These are phyloP conservation scores for Lontra canadensis DNA, from an alignment of 2,113 vertebrate genomes.

Conservation along the genomic window DNA sequence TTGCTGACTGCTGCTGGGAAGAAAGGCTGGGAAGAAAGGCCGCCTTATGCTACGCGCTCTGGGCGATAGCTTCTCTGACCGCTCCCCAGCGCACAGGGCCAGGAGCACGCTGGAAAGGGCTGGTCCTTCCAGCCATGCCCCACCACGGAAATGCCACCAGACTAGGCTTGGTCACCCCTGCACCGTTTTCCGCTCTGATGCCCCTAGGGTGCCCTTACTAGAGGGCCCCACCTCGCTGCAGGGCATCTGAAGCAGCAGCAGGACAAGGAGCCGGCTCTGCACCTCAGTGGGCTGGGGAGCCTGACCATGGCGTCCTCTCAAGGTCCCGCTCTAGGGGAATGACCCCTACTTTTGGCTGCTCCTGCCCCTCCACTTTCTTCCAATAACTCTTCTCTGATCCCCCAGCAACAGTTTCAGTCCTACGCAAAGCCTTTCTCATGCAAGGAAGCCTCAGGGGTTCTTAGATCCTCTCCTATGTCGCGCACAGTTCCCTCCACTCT, in stretches of 20 bases:
- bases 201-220: neutral
- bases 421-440: neutral
- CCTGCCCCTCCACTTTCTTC: neutral
- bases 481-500: neutral
- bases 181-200: neutral
- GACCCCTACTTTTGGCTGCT: neutral
- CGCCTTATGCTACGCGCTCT: too few relatives aligned
- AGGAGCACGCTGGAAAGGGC: neutral
- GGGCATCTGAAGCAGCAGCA: neutral
- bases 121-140: neutral
- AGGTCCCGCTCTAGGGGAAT: neutral
- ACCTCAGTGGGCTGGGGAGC: neutral
- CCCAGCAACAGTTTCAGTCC: neutral
- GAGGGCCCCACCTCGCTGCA: neutral
- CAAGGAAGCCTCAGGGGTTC: neutral
- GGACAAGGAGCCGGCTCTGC: neutral
- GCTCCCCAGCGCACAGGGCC: rapidly evolving
- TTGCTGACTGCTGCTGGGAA: neutral
- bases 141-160: neutral
- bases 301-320: neutral
- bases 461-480: too few relatives aligned
- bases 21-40: neutral
- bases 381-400: neutral
- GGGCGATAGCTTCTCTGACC: neutral
- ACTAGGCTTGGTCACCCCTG: neutral